Evolutionary conservation across 2,797 vertebrate species (phyloP).

Genomic region (Onychomys torridus): DNA sequence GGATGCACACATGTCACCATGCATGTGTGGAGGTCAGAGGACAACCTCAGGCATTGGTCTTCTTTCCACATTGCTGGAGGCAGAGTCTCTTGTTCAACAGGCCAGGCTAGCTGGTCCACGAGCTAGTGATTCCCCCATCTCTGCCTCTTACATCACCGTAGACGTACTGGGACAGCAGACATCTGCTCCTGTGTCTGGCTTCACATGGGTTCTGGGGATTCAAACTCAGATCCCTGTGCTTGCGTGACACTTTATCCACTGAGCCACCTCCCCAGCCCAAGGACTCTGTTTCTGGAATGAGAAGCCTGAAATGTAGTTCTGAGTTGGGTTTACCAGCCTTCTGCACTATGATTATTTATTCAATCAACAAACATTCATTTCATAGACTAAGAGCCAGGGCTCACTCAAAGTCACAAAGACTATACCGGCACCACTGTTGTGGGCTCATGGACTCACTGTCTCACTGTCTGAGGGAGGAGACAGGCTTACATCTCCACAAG

Average conservation of each 20-base stretch:
- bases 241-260: neutral
- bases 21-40: neutral
- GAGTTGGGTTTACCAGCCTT: neutral
- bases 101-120: neutral
- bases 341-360: neutral
- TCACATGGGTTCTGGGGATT: neutral
- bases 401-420: neutral
- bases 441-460: neutral
- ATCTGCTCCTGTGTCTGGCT: neutral
- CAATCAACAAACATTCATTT: neutral
- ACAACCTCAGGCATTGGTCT: neutral
- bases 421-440: neutral
- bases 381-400: neutral
- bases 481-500: neutral
- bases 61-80: neutral
- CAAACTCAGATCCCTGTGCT: neutral
- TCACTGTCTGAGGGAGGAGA: neutral
- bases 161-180: neutral
- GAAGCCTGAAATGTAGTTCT: neutral
- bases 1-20: accelerated
- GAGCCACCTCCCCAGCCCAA: neutral
- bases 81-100: neutral
- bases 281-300: neutral
- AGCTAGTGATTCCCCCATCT: no score
- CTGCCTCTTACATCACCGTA: neutral